Base-by-base conservation (phyloP, 2,888 invertebrate species). In the Drosophila gaucha region DNA sequence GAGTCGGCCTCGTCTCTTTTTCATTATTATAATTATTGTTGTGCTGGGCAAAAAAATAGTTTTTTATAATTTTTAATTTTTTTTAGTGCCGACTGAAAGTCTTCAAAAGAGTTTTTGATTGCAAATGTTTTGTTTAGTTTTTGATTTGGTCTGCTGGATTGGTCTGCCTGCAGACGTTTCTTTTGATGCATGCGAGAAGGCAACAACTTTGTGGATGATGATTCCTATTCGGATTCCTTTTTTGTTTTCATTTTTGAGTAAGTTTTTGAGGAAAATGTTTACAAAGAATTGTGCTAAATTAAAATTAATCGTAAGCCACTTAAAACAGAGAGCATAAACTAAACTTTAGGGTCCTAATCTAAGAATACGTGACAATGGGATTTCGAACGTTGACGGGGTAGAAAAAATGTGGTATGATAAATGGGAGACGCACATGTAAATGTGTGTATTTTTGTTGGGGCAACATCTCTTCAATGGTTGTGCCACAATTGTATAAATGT, bases 281-380 rank as follows among this genome's bases (percentile, higher is more conserved):
- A 82, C 78, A 82, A 67, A 78, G 80, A 88, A 80, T 79, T 88
- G 75, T 65, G 73, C 83, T 83, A 83, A 87, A 82, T 87, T 83
- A 83, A 76, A 82, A 74, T 65, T 67, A 85, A 67, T 66, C 31
- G 50, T 69, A 80, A 63, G 65, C 70, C 62, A 69, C 67, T 76
- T 72, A 78, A 54, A 59, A 78, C 49, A 57, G 57, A 55, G 20
- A 65, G 62, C 52, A 43, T 64, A 58, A 41, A 67, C 62, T 79
- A 62, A 62, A 67, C 51, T 64, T 67, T 54, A 59, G 12, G 56
- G 46, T 38, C 65, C 68, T 64, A 79, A 62, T 44, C 51, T 69
- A 63, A 52, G 49, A 52, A 73, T 73, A 62, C 78, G 62, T 60
- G 69, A 74, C 56, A 67, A 57, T 63, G 66, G 60, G 65, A 16